Base-by-base conservation (phyloP, 2,113 vertebrate species). In the Sapajus apella region DNA sequence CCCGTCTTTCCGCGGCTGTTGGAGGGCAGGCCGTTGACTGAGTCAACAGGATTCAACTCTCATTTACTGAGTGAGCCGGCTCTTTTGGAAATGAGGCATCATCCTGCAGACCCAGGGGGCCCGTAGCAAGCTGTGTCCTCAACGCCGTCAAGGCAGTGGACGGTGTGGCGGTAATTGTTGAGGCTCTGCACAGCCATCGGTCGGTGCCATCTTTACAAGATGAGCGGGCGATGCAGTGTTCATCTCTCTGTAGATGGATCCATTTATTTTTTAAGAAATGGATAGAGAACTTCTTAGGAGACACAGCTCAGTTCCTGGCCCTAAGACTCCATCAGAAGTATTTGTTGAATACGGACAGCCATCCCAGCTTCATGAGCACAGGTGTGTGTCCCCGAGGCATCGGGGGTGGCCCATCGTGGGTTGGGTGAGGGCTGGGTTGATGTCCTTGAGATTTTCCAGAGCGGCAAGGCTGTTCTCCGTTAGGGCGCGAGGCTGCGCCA, bases 151-250 rank as follows among this genome's bases (percentile, higher is more conserved):
- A 27, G 32, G 6, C 13, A 55, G 3, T 0, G 8, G 1, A 0
- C 0, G 0, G 13, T 1, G 3, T 5, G 11, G 27, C 6, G 2
- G 45, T 5, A 5, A 1, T 0, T 1, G 1, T 4, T 11, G 0
- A 1, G 47, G 35, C 21, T 5, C 45, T 8, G 52, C 0, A 8
- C 1, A 0, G 32, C 2, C 1, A 0, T 6, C 20, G 0, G 23
- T 27, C 21, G 14, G 11, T 0, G 27, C 3, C 1, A 0, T 5
- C 23, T 6, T 12, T 37, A 0, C 0, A 2, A 32, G 32, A 5
- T 16, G 0, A 3, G 77, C 21, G 27, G 77, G 35, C 5, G 6
- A 3, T 3, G 0, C 66, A 0, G 25, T 1, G 0, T 47, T 11
- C 3, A 0, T 3, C 0, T 16, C 14, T 3, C 35, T 68, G 45